Percentiles rank a stretch among this genome's conserved stretches.
phyloP scores from a whole-genome alignment of 2,888 invertebrate species.

The Chrysodeixis includens region DNA sequence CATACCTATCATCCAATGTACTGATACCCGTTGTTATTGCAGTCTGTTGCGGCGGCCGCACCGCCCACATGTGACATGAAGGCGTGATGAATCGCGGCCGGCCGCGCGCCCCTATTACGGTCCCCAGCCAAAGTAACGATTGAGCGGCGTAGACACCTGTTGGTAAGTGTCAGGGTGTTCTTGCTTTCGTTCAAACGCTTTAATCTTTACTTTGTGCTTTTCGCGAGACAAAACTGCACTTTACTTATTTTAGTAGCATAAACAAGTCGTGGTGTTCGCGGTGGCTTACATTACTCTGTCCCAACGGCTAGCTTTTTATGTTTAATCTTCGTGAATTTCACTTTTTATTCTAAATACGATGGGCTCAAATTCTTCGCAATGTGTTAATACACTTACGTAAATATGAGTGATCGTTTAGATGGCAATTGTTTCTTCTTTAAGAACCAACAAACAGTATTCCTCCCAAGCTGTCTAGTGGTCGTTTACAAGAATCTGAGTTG shows the following conservation, averaged over 20 bases:
- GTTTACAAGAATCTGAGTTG: conserved; percentile 86
- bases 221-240: conserved; percentile 77
- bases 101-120: conserved; percentile 81
- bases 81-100: conserved; percentile 88
- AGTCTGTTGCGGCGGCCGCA: conserved; percentile 84
- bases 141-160: conserved; percentile 87
- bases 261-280: conserved; percentile 60
- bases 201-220: conserved; percentile 89
- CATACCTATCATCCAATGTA: conserved; percentile 80
- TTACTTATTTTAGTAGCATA: conserved; percentile 60
- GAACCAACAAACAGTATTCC: conserved; percentile 92
- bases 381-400: conserved; percentile 46
- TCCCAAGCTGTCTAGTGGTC: conserved; percentile 90
- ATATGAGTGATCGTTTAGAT: conserved; percentile 57
- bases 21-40: conserved; percentile 87
- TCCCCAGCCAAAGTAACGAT: conserved; percentile 88
- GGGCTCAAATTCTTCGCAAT: conserved; percentile 52
- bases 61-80: conserved; percentile 83
- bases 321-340: conserved; percentile 53
- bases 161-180: conserved; percentile 89
- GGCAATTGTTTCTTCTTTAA: conserved; percentile 77
- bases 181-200: conserved; percentile 86
- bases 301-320: conserved; percentile 59
- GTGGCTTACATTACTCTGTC: conserved; percentile 64
- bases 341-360: conserved; percentile 39